Percentiles rank a stretch among this genome's conserved stretches.
Evolutionary conservation across 1,140 invertebrate genomes (phyloP).

Genomic region (Dermatophagoides farinae): DNA sequence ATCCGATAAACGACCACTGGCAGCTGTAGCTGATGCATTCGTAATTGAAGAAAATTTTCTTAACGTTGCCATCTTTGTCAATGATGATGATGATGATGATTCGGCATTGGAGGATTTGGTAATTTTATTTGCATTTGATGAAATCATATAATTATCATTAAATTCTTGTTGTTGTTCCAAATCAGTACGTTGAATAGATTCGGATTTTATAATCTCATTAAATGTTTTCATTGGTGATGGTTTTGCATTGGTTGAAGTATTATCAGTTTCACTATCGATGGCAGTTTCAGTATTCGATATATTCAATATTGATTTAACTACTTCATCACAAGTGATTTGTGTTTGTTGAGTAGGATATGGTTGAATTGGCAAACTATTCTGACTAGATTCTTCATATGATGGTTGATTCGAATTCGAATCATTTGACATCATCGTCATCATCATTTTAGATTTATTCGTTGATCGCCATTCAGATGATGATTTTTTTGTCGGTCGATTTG

Average conservation of each 20-base stretch:
- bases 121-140: background rate
- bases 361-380: background rate
- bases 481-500: background rate
- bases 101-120: background rate
- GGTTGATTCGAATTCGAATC: too few relatives aligned
- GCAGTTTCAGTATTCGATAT: background rate
- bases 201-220: too few relatives aligned
- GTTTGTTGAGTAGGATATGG: background rate
- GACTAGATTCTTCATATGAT: background rate
- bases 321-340: slow-evolving; percentile 16
- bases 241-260: too few relatives aligned
- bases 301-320: slow-evolving; percentile 7
- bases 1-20: too few relatives aligned
- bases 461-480: background rate
- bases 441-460: background rate
- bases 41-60: too few relatives aligned
- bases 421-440: too few relatives aligned
- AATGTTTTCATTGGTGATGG: too few relatives aligned
- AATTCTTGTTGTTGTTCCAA: too few relatives aligned
- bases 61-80: background rate
- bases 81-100: background rate
- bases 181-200: too few relatives aligned
- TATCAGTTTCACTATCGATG: background rate
- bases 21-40: too few relatives aligned
- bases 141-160: too few relatives aligned